phyloP scores from a whole-genome alignment of 2,113 vertebrate species.

The Lamprotornis superbus region DNA sequence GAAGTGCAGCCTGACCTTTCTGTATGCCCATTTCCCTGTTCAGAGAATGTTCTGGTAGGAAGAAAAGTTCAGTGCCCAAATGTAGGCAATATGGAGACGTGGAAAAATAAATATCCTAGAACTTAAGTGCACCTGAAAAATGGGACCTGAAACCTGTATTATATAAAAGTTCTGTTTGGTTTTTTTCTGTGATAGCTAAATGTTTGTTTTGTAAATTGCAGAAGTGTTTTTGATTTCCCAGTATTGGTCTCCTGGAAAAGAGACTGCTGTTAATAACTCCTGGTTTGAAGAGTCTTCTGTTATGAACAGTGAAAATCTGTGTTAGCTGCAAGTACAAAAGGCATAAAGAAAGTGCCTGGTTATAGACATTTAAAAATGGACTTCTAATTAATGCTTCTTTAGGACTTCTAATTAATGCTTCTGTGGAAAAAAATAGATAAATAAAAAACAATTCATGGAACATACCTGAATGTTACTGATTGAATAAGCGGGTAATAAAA shows the following conservation, averaged over 20 bases:
- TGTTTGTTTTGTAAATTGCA: not conserved
- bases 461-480: not conserved
- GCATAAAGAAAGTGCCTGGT: not conserved
- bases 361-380: not conserved
- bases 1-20: not conserved
- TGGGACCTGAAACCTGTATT: not conserved
- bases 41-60: not conserved
- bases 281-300: not conserved
- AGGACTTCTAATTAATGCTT: not conserved
- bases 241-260: not conserved
- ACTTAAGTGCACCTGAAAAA: not conserved
- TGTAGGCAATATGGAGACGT: not conserved
- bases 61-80: not conserved
- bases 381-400: not conserved
- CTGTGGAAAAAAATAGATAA: not conserved
- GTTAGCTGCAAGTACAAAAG: not conserved
- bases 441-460: not conserved
- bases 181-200: not conserved
- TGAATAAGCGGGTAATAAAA: not conserved
- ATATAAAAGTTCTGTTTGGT: not conserved
- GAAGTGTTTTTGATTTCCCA: not conserved
- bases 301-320: not conserved
- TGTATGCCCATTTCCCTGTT: not conserved
- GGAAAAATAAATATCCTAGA: not conserved
- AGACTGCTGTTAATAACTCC: not conserved